Percentiles rank a stretch among this genome's conserved stretches.
Evolutionary conservation across 2,113 vertebrate species (phyloP).

Genomic region (Daphoenositta chrysoptera): DNA sequence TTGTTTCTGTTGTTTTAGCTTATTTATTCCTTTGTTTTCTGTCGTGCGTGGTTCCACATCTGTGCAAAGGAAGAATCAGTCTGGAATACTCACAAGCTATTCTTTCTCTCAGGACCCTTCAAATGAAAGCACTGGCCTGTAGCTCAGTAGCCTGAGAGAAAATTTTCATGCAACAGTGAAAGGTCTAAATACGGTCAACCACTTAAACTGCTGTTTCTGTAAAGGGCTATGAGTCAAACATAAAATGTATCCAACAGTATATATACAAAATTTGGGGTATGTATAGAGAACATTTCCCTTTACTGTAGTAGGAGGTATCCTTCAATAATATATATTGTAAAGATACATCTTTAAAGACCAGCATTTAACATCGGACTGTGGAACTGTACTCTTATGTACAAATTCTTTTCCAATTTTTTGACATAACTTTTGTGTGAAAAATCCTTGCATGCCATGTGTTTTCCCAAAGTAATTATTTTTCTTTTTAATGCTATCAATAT

Average conservation of each 20-base stretch:
- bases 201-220: not conserved
- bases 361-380: not conserved
- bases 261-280: not conserved
- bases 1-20: not conserved
- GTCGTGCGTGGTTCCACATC: not conserved
- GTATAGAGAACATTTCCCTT: not conserved
- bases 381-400: not conserved
- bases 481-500: not conserved
- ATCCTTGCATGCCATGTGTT: not conserved
- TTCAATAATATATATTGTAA: not conserved
- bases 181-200: not conserved
- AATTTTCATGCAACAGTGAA: not conserved
- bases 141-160: not conserved
- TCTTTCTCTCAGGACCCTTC: not conserved
- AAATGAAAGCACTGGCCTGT: not conserved
- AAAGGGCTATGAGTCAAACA: not conserved
- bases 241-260: not conserved
- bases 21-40: not conserved
- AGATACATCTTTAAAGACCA: not conserved
- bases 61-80: not conserved
- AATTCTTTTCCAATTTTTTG: not conserved
- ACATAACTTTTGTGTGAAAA: not conserved
- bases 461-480: not conserved
- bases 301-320: not conserved
- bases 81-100: not conserved